Percentiles rank a stretch among this genome's conserved stretches.
Evolutionary conservation across 1,140 invertebrate species (phyloP).

Genomic region (Drosophila asahinai): DNA sequence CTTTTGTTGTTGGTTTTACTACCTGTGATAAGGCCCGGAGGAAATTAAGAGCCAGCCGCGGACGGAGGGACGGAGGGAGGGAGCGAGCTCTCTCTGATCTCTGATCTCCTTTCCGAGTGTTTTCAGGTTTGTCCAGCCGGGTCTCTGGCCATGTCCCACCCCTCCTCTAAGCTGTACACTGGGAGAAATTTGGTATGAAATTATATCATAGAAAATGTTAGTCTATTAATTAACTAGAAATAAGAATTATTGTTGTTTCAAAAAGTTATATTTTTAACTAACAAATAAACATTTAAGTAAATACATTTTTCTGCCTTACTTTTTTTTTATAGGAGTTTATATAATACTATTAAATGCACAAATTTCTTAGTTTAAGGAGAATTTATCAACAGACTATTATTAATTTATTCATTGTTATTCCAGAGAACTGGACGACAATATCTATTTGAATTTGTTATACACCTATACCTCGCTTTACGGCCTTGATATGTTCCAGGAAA

Average conservation of each 20-base stretch:
- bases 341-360: too few species aligned
- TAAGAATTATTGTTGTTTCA: not conserved
- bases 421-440: too few species aligned
- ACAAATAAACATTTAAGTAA: not conserved
- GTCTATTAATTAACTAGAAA: not conserved
- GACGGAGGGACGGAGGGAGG: slow-evolving; percentile 35
- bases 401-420: too few species aligned
- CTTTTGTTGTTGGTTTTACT: slow-evolving; percentile 64
- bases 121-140: slow-evolving; percentile 46
- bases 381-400: too few species aligned
- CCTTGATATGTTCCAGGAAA: too few species aligned
- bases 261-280: not conserved
- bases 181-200: not conserved
- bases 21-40: slow-evolving; percentile 69
- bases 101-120: slow-evolving; percentile 63
- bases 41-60: slow-evolving; percentile 39
- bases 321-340: not conserved
- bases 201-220: not conserved
- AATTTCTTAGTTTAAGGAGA: too few species aligned
- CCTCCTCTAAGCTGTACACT: slow-evolving; percentile 18
- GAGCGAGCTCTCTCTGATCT: slow-evolving; percentile 61
- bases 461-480: too few species aligned
- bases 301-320: not conserved
- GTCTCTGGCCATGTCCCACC: slow-evolving; percentile 19
- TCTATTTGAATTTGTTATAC: not conserved